Percentiles rank a stretch among this genome's conserved stretches.
These are phyloP conservation scores for Acanthopleura granulata DNA, from an alignment of 2,888 invertebrate species.

Conservation along the genomic window DNA sequence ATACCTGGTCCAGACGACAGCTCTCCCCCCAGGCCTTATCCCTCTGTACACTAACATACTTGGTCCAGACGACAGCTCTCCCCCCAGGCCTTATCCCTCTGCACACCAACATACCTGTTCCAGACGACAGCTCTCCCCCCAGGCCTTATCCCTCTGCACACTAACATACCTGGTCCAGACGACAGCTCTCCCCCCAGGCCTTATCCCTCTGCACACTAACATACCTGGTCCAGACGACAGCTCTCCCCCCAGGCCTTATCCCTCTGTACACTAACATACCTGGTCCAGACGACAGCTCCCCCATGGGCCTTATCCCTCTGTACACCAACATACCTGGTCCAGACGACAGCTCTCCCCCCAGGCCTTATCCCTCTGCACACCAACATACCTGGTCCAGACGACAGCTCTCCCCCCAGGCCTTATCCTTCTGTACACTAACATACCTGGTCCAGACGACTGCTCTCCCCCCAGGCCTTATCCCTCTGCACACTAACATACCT, in stretches of 20 bases:
- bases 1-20: too few species aligned
- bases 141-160: not conserved
- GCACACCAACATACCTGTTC: not conserved
- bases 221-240: too few species aligned
- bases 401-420: not conserved
- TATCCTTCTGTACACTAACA: not conserved
- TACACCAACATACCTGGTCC: too few species aligned
- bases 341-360: not conserved
- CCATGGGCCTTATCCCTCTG: not conserved
- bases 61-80: not conserved
- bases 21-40: not conserved
- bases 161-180: not conserved
- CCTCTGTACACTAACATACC: not conserved
- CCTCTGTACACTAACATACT: not conserved
- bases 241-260: not conserved
- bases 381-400: too few species aligned
- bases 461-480: not conserved
- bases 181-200: not conserved
- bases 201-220: not conserved
- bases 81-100: not conserved
- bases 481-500: not conserved
- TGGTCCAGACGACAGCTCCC: too few species aligned
- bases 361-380: not conserved
- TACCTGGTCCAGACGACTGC: too few species aligned
- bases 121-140: not conserved